Evolutionary conservation across 2,888 invertebrate genomes (phyloP), one percentile per base, ranked within the genome.

Genomic region (Rhodophaea formosa): DNA sequence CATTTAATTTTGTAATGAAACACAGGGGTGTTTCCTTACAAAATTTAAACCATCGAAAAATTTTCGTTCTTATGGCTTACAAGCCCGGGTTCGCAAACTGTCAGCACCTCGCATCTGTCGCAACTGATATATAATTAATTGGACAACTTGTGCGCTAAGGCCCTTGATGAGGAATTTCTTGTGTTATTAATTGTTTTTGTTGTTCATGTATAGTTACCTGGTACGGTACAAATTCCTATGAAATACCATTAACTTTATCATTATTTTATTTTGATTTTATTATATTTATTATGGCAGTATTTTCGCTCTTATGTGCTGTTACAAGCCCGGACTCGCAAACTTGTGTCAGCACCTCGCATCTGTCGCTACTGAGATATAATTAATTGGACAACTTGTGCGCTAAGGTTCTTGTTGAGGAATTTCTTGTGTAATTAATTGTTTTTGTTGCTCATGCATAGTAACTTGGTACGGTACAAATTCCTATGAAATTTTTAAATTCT

Each of bases 341-440:
- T 44, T 44, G 6, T 6, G 14, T 39, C 39, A 39, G 8, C 44
- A 16, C 44, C 16, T 44, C 44, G 16, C 44, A 44, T 44, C 44
- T 44, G 44, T 44, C 44, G 44, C 44, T 3, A 44, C 10, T 44
- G 8, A 16, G 44, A 44, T 44, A 44, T 44, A 44, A 44, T 44
- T 44, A 15, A 44, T 44, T 44, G 16, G 44, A 15, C 44, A 44
- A 17, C 16, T 17, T 17, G 10, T 8, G 15, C 16, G 16, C 16
- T 12, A 1, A 10, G 39, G 39, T 1, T 2, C n/a, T 10, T 39
- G 39, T 39, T 39, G 39, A 39, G 10, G 39, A 39, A 39, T 39
- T n/a, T n/a, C 39, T 39, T 39, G 39, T 39, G n/a, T 39, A 39
- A 39, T n/a, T 39, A 10, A 39, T 39, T 5, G 39, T 39, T 39